Base-by-base conservation (phyloP, 2,888 invertebrate genomes). In the Drosophila pseudotalamancana region DNA sequence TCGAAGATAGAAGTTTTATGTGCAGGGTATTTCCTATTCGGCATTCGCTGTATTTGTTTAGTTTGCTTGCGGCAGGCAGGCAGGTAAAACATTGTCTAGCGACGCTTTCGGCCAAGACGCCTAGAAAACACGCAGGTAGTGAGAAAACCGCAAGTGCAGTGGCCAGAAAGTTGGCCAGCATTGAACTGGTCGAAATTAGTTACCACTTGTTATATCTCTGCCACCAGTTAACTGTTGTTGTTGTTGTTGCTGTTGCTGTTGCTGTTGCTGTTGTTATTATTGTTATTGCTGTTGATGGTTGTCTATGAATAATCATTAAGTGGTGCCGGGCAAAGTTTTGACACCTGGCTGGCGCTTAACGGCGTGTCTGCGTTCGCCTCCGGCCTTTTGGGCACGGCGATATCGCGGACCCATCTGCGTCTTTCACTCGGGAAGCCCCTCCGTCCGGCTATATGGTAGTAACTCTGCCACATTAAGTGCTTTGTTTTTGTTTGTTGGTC, bases 301-400 rank as follows among this genome's bases (percentile, higher is more conserved):
- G 48, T 19, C 31, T 25, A 25, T 48, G 39, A 43, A 60, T 51
- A 56, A 51, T 32, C 42, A 39, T 39, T 45, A 29, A 45, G 71
- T 14, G 46, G 42, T 37, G 55, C 56, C 50, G 39, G 27, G 19
- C 55, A 29, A 53, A 51, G 60, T 75, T 72, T 76, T 76, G 72
- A 67, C 75, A 76, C 80, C 61, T 70, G 63, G 37, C 50, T 16
- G 42, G 29, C 35, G 37, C 27, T 62, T 43, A 42, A n/a, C 27
- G 34, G 12, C 31, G 14, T 14, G 16, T 35, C 6, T 31, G 18
- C 19, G 16, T 35, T 5, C 37, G 18, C 32, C 59, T 3, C 11
- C 8, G 46, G 59, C 12, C 25, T 19, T 60, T 60, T 25, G 25
- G 19, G 19, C 25, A 34, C 21, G 57, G 40, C 57, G 9, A 21